These are phyloP conservation scores for Sciurus niger DNA, from an alignment of 2,113 vertebrate genomes.

Conservation along the genomic window DNA sequence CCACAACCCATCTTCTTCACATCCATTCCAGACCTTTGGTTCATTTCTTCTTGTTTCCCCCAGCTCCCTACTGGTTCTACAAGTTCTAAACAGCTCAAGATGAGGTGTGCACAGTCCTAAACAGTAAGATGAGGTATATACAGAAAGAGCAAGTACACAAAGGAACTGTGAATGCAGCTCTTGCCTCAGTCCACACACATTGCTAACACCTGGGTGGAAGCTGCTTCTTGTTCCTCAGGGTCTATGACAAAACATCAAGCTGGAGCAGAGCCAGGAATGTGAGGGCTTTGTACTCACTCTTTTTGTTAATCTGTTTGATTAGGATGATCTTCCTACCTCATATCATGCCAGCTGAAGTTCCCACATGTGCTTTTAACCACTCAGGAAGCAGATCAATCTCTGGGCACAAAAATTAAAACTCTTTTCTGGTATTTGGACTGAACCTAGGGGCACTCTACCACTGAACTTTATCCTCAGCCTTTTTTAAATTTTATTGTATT, in stretches of 20 bases:
- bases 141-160: neutral
- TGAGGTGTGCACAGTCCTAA: neutral
- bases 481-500: neutral
- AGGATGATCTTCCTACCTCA: neutral
- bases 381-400: constrained; percentile 6
- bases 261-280: neutral
- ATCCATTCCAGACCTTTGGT: neutral
- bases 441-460: neutral
- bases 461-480: neutral
- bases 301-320: neutral
- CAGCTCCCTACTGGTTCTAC: neutral
- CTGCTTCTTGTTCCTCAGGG: neutral
- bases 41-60: neutral
- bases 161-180: neutral
- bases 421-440: neutral
- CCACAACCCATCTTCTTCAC: neutral
- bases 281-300: neutral
- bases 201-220: neutral
- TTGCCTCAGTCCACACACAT: neutral
- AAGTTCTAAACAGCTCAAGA: neutral
- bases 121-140: neutral
- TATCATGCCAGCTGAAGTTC: neutral
- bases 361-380: constrained; percentile 21
- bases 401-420: constrained; percentile 2
- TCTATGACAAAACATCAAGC: neutral